A percentile compares a stretch with the other conserved stretches of the same genome.
Evolutionary conservation across 1,140 invertebrate genomes (phyloP).

Genomic region (Batillaria attramentaria): DNA sequence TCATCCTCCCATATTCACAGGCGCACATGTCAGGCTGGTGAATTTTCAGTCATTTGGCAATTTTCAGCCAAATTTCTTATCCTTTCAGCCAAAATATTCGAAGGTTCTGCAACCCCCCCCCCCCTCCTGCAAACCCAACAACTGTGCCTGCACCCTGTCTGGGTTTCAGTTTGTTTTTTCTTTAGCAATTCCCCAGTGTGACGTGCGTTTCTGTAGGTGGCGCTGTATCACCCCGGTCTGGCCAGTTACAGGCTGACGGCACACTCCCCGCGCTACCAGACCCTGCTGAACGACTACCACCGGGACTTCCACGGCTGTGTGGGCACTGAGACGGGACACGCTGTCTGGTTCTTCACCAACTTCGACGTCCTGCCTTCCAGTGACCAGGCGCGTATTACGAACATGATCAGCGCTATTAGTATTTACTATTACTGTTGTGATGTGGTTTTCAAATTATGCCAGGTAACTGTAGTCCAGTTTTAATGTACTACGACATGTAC

Average conservation of each 20-base stretch:
- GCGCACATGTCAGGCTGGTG: too few species aligned
- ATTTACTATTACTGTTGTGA: not conserved
- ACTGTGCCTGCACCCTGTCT: too few species aligned
- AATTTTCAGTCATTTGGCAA: too few species aligned
- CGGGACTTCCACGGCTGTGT: slow-evolving; percentile 17
- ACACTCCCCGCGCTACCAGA: not conserved
- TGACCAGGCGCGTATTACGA: not conserved
- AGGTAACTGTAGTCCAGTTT: not conserved
- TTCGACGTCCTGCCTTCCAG: not conserved
- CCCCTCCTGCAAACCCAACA: too few species aligned
- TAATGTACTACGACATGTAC: not conserved
- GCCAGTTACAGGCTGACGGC: slow-evolving; percentile 23
- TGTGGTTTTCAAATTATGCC: not conserved
- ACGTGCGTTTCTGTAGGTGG: too few species aligned
- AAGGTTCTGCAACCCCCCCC: too few species aligned
- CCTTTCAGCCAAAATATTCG: too few species aligned
- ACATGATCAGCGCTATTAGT: not conserved
- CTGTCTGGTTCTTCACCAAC: slow-evolving; percentile 25
- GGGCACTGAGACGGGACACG: not conserved
- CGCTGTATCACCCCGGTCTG: slow-evolving; percentile 14
- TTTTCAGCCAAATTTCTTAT: too few species aligned
- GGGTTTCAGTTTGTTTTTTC: too few species aligned
- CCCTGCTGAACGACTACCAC: slow-evolving; percentile 1
- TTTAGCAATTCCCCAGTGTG: too few species aligned
- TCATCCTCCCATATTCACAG: too few species aligned